Base-by-base conservation (phyloP, 1,140 invertebrate genomes). In the Drosophila kohkoa region DNA sequence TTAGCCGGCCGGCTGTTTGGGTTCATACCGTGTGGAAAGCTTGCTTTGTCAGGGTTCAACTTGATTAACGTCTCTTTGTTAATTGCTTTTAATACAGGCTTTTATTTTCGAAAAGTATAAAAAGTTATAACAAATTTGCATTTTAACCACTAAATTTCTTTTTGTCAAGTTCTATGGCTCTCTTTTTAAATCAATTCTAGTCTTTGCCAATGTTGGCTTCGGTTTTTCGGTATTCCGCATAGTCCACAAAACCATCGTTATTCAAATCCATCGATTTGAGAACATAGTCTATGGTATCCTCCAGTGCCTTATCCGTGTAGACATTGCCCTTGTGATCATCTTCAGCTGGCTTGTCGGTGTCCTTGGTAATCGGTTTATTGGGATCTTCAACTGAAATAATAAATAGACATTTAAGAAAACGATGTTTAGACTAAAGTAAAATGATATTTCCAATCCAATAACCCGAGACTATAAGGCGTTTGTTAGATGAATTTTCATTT, bases 211-310 rank as follows among this genome's bases (percentile, higher is more conserved):
- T 52, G 8, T 52, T 70, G 6, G 66, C 66, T 67, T 92, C 91
- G 48, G 81, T 91, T 54, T 86, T 91, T 65, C 94, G 93, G 85
- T 95, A 97, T 92, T 97, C 96, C 2, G 94, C 86, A 91, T 96
- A 97, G 86, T 96, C 95, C 59, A 97, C 95, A 83, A 93, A 97
- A 1, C 97, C 97, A 91, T 97, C 96, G 16, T 94, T 93, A 91
- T 97, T 95, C n/a, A 92, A 92, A 90, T 97, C 97, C 82, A 96
- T 95, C 65, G 95, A 93, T 58, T 94, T 93, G 5, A 97, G 91
- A 13, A 96, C 95, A 11, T 94, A 93, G 82, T 97, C 96, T 41
- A 97, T 95, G 64, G 96, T 94, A 48, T 94, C 93, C n/a, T 92
- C 76, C 0, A 97, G 89, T 58, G 95, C 94, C 4, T 94, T 92